Evolutionary conservation across 2,888 invertebrate species (phyloP).

Genomic region (Schrankia costaestrigalis): DNA sequence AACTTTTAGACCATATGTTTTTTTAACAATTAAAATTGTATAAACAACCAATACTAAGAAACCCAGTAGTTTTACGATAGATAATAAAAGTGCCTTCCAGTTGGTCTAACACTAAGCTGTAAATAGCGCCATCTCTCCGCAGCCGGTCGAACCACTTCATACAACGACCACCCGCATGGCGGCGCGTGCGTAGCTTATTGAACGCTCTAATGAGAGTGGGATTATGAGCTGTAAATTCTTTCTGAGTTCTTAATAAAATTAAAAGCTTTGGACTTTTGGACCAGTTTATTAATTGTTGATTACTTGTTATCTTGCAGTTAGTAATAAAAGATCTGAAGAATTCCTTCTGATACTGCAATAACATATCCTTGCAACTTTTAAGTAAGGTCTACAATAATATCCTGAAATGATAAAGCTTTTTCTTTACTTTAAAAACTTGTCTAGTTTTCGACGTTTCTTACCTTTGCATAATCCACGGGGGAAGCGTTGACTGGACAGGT

Average conservation of each 20-base stretch:
- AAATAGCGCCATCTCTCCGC: constrained; percentile 61
- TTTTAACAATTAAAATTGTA: constrained; percentile 20
- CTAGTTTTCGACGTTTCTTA: constrained; percentile 41
- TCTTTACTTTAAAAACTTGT: background rate
- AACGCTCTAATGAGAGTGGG: too few species aligned
- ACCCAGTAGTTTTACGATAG: constrained; percentile 32
- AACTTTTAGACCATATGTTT: constrained; percentile 4
- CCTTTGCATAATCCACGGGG: constrained; percentile 83
- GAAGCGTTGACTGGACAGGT: constrained; percentile 83
- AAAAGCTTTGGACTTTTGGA: too few species aligned
- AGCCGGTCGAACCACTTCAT: constrained; percentile 43
- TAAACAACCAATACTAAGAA: constrained; percentile 21
- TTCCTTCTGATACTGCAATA: too few species aligned
- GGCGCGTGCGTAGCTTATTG: too few species aligned
- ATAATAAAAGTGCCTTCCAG: constrained; percentile 30
- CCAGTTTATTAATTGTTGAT: too few species aligned
- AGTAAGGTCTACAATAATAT: too few species aligned
- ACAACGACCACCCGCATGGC: constrained; percentile 45
- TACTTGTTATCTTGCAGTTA: too few species aligned
- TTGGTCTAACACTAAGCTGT: constrained; percentile 20
- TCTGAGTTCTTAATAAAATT: too few species aligned
- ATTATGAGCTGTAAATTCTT: too few species aligned
- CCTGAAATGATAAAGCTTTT: constrained; percentile 20
- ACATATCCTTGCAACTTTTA: too few species aligned
- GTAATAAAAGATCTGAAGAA: too few species aligned